Evolutionary conservation across 1,140 invertebrate species (phyloP).

Genomic region (Mylabris phalerata): DNA sequence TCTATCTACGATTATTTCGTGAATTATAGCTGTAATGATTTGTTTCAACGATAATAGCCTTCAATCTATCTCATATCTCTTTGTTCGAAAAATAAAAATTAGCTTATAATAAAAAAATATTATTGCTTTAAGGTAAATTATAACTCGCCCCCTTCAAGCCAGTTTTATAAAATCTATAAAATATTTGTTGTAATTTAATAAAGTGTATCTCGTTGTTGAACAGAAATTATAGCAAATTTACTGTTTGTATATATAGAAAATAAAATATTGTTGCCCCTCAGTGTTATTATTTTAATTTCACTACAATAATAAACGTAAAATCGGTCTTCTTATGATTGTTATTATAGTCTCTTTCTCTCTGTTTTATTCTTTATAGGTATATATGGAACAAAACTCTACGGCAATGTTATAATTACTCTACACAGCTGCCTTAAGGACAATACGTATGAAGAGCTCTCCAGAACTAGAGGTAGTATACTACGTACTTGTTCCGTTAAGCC

Average conservation of each 20-base stretch:
- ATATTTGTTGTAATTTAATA: too few relatives aligned
- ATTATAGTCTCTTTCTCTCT: too few relatives aligned
- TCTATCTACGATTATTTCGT: too few relatives aligned
- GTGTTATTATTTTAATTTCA: slow-evolving; percentile 23
- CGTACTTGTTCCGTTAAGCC: slow-evolving; percentile 19
- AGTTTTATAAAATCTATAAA: too few relatives aligned
- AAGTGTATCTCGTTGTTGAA: slow-evolving; percentile 5
- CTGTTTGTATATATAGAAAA: slow-evolving; percentile 1
- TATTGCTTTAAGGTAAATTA: too few relatives aligned
- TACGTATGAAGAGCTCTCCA: slow-evolving; percentile 23
- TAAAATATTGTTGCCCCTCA: slow-evolving; percentile 16
- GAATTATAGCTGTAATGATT: too few relatives aligned
- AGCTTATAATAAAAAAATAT: too few relatives aligned
- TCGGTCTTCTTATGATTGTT: slow-evolving; percentile 18
- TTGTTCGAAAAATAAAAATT: too few relatives aligned
- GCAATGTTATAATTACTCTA: slow-evolving; percentile 27
- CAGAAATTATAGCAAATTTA: not conserved
- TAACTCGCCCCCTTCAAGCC: too few relatives aligned
- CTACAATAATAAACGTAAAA: slow-evolving; percentile 18
- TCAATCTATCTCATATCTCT: too few relatives aligned
- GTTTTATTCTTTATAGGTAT: too few relatives aligned
- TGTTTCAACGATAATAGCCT: too few relatives aligned
- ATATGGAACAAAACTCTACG: not conserved
- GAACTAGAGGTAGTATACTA: slow-evolving; percentile 1
- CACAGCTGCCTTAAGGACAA: slow-evolving; percentile 24